Evolutionary conservation across 2,113 vertebrate species (phyloP).

Genomic region (Triplophysa tibetana): DNA sequence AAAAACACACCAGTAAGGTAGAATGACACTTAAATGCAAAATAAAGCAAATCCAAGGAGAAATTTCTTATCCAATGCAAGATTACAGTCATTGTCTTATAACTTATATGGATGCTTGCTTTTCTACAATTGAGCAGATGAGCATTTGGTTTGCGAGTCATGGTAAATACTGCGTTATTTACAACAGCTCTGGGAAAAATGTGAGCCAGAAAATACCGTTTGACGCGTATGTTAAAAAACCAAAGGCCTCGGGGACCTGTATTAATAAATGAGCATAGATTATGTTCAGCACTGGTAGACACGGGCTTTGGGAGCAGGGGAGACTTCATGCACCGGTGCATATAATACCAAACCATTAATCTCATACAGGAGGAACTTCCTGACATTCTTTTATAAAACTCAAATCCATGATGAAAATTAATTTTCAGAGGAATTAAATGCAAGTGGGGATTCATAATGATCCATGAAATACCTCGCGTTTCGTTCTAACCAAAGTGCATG

Average conservation of each 20-base stretch:
- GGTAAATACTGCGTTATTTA: slow-evolving; percentile 50
- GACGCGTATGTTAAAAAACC: slow-evolving; percentile 28
- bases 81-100: background rate
- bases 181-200: slow-evolving; percentile 15
- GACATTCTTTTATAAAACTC: slow-evolving; percentile 61
- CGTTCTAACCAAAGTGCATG: slow-evolving; percentile 59
- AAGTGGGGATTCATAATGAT: slow-evolving; percentile 63
- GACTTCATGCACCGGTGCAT: slow-evolving; percentile 54
- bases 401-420: slow-evolving; percentile 69
- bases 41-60: background rate
- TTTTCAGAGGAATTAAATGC: slow-evolving; percentile 69
- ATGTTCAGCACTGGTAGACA: slow-evolving; percentile 58
- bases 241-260: slow-evolving; percentile 28
- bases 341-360: slow-evolving; percentile 52
- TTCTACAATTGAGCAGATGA: slow-evolving; percentile 3
- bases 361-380: slow-evolving; percentile 66
- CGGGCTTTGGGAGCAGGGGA: slow-evolving; percentile 25
- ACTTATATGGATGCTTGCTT: background rate
- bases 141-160: slow-evolving; percentile 26
- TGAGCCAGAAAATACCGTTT: slow-evolving; percentile 27
- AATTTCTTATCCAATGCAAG: background rate
- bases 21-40: background rate
- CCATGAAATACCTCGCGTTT: slow-evolving; percentile 60
- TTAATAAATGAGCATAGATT: slow-evolving; percentile 59
- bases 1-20: no score